A percentile compares a stretch with the other conserved stretches of the same genome.
phyloP scores from a whole-genome alignment of 2,113 vertebrate species.

The Saimiri boliviensis region DNA sequence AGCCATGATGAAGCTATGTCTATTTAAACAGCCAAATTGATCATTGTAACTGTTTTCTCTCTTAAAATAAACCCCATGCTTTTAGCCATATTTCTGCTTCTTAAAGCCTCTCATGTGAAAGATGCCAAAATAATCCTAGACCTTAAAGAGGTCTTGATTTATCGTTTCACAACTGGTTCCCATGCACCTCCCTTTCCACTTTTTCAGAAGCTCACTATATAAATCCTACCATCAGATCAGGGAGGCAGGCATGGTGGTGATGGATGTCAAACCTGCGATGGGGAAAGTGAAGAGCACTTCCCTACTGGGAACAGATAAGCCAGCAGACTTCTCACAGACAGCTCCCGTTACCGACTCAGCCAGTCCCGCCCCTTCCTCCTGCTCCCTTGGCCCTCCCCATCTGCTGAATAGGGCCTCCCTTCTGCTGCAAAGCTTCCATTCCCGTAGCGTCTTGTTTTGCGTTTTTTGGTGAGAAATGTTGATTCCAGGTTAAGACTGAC shows the following conservation, averaged over 20 bases:
- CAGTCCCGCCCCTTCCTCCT: background rate
- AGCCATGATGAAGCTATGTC: constrained; percentile 59
- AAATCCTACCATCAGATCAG: constrained; percentile 46
- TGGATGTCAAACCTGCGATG: background rate
- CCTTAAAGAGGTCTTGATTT: background rate
- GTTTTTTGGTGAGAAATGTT: background rate
- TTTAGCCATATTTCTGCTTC: background rate
- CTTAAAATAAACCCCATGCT: background rate
- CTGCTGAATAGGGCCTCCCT: background rate
- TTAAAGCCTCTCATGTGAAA: background rate
- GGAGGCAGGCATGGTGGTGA: constrained; percentile 6
- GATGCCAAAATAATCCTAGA: constrained; percentile 49
- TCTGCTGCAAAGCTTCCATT: background rate
- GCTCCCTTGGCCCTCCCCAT: background rate
- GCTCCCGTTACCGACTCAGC: background rate
- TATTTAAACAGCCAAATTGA: constrained; percentile 82
- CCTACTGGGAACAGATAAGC: background rate
- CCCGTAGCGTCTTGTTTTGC: background rate
- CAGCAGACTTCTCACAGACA: background rate
- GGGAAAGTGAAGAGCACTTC: background rate
- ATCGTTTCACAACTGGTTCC: background rate
- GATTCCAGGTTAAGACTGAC: background rate
- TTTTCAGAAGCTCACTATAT: constrained; percentile 45
- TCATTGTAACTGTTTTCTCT: constrained; percentile 72
- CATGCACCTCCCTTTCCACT: background rate